phyloP scores from a whole-genome alignment of 35 echinoderm and acorn worm species.

The Hemicentrotus pulcherrimus region DNA sequence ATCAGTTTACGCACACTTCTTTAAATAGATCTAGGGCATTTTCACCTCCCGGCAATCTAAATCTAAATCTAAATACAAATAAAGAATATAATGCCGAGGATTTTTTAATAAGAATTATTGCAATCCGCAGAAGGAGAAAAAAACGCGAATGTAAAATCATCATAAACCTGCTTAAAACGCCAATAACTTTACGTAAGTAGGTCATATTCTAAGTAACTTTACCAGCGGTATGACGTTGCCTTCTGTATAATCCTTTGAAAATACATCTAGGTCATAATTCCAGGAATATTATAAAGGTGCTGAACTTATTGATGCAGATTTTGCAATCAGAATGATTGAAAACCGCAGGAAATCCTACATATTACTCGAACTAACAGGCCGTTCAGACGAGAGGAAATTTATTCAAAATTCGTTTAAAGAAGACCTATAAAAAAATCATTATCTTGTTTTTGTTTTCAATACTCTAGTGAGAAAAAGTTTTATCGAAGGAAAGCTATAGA shows the following conservation, averaged over 20 bases:
- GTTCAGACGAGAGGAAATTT: too few relatives aligned
- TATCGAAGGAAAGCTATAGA: too few relatives aligned
- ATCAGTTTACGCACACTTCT: conserved; percentile 2
- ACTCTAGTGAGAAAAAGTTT: too few relatives aligned
- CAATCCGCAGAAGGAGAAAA: neutral
- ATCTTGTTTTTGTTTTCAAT: too few relatives aligned
- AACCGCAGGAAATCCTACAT: neutral
- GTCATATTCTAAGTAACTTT: neutral
- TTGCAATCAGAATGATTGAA: neutral
- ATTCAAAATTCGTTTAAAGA: too few relatives aligned
- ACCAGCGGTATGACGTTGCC: neutral
- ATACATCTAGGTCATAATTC: neutral
- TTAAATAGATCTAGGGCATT: neutral
- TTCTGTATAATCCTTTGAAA: neutral
- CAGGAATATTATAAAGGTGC: neutral
- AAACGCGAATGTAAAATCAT: neutral
- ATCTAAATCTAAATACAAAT: neutral
- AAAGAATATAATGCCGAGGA: neutral
- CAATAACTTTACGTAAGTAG: neutral
- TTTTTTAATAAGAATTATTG: neutral
- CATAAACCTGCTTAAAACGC: neutral
- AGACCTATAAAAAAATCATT: too few relatives aligned
- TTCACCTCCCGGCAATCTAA: neutral
- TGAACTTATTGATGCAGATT: neutral
- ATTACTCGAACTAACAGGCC: too few relatives aligned